Evolutionary conservation across 2,113 vertebrate genomes (phyloP).

Genomic region (Terrapene triunguis): DNA sequence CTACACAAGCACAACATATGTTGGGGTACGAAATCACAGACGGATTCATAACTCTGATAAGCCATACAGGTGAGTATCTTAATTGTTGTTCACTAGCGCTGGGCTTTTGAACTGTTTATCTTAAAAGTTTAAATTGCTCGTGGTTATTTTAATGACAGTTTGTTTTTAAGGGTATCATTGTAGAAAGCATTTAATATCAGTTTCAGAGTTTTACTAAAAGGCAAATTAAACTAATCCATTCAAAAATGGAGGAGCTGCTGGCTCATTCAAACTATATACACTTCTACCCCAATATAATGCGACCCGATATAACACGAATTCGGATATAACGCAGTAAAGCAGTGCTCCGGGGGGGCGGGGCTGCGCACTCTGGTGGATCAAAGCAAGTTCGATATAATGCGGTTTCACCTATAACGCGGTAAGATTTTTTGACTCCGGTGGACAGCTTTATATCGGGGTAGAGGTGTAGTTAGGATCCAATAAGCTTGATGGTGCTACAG

Average conservation of each 20-base stretch:
- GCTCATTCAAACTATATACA: neutral
- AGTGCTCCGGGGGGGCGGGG: too few relatives aligned
- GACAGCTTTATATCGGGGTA: too few relatives aligned
- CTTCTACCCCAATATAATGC: too few relatives aligned
- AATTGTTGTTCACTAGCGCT: neutral
- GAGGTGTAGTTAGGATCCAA: neutral
- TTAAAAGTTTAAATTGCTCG: neutral
- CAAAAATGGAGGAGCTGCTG: neutral
- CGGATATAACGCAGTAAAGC: too few relatives aligned
- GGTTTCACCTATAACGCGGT: too few relatives aligned
- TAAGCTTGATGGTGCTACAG: neutral
- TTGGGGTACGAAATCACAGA: constrained; percentile 96
- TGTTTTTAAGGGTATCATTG: rapidly evolving
- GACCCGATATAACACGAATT: too few relatives aligned
- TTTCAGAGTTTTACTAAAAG: neutral
- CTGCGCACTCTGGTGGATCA: too few relatives aligned
- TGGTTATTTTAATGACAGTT: rapidly evolving
- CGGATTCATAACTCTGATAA: constrained; percentile 96
- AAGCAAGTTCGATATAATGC: too few relatives aligned
- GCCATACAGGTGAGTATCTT: constrained; percentile 89
- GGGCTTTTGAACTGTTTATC: neutral
- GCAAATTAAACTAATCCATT: neutral
- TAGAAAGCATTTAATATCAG: neutral
- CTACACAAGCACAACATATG: constrained; percentile 94
- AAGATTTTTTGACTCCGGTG: too few relatives aligned